phyloP scores from a whole-genome alignment of 2,113 vertebrate species.

The Trichechus manatus region DNA sequence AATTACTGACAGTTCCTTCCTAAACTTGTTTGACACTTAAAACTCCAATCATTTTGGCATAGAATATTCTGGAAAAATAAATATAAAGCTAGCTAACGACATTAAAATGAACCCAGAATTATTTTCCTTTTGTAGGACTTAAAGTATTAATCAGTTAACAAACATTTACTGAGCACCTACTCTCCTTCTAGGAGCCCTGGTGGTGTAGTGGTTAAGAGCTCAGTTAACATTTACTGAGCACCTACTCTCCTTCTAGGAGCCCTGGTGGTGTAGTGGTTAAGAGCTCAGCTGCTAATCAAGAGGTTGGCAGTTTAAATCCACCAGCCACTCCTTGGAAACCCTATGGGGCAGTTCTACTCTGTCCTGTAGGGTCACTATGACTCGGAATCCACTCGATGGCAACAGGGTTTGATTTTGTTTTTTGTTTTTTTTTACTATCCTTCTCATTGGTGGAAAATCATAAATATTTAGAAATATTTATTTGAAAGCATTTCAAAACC shows the following conservation, averaged over 20 bases:
- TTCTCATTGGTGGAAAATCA: background rate
- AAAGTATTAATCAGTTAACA: background rate
- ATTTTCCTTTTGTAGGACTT: background rate
- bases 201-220: no score
- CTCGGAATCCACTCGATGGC: no score
- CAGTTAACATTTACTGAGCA: background rate
- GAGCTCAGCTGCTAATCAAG: no score
- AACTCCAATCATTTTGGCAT: background rate
- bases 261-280: no score
- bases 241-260: background rate
- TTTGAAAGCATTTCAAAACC: slow-evolving; percentile 5
- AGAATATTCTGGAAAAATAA: background rate
- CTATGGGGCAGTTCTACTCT: no score
- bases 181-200: background rate
- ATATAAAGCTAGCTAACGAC: background rate
- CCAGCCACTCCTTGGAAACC: no score
- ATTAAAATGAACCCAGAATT: background rate
- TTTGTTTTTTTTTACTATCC: background rate
- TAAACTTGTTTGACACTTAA: background rate
- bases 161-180: background rate
- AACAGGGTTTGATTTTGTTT: no score
- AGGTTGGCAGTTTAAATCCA: no score
- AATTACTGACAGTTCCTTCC: background rate
- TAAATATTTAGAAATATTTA: background rate
- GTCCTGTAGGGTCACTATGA: no score